Conservation (phyloP, 2,797 vertebrate genomes). For the Notolepis coatsorum region DNA sequence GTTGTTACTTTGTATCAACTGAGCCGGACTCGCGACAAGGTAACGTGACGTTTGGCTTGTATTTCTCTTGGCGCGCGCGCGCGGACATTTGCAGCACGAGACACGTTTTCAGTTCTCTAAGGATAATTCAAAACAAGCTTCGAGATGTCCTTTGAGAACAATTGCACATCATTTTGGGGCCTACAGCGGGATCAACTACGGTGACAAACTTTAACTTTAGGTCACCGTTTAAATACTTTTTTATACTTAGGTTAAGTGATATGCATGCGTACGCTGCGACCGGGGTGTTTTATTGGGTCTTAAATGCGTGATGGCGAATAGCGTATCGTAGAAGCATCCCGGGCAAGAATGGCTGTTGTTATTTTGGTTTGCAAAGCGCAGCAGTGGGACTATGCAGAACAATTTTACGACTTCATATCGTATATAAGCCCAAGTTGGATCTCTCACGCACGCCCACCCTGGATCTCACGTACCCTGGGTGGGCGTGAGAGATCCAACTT, state of each 20-base stretch:
- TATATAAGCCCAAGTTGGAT: constrained; percentile 53
- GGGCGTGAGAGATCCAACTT: constrained; percentile 78
- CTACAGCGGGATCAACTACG: constrained; percentile 11
- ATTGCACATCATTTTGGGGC: constrained; percentile 42
- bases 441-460: constrained; percentile 78
- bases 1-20: constrained; percentile 45
- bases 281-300: background rate
- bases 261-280: background rate
- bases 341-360: constrained; percentile 45
- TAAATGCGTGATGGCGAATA: constrained; percentile 8
- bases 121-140: constrained; percentile 58
- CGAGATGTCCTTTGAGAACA: constrained; percentile 63
- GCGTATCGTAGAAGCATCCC: constrained; percentile 2
- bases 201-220: constrained; percentile 2
- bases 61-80: background rate
- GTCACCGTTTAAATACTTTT: background rate
- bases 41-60: constrained; percentile 33
- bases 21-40: constrained; percentile 58
- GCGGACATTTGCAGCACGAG: constrained; percentile 18
- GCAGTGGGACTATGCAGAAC: too few species aligned
- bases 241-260: constrained; percentile 17
- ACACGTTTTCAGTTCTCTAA: constrained; percentile 25
- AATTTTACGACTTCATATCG: constrained; percentile 33
- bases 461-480: too few species aligned
- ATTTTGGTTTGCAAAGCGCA: constrained; percentile 33